Conservation (phyloP, 2,797 vertebrate species). For the Hoplostethus atlanticus region DNA sequence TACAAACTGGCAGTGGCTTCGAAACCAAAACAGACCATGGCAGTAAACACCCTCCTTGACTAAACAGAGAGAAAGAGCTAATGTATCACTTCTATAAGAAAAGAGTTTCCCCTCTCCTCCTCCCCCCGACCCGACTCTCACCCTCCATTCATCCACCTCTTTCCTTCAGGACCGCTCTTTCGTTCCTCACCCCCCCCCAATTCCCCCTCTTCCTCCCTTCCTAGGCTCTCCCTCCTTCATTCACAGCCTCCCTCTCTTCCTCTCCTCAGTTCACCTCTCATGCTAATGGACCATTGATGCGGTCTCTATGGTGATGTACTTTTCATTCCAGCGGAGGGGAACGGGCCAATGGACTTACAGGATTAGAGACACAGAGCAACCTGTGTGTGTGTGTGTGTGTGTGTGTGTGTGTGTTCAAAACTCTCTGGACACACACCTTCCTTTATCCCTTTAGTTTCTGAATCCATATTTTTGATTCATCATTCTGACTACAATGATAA, state of each 20-base stretch:
- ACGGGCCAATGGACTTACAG: conserved; percentile 47
- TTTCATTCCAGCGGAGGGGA: conserved; percentile 52
- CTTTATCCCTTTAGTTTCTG: too few relatives aligned
- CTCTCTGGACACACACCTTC: too few relatives aligned
- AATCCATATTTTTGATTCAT: too few relatives aligned
- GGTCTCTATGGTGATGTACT: conserved; percentile 74
- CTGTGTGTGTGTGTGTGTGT: conserved; percentile 15
- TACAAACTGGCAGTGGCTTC: not conserved
- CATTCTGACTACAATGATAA: too few relatives aligned
- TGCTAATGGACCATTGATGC: conserved; percentile 66
- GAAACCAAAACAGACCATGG: conserved; percentile 33
- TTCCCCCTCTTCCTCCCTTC: conserved; percentile 23
- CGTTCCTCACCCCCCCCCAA: conserved; percentile 1
- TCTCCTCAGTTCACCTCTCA: conserved; percentile 71
- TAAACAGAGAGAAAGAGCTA: conserved; percentile 40
- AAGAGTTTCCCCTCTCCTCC: conserved; percentile 24
- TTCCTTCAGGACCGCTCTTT: not conserved
- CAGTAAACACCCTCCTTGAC: conserved; percentile 36
- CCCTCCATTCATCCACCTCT: conserved; percentile 47
- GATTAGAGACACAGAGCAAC: conserved; percentile 50
- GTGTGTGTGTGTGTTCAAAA: conserved; percentile 5
- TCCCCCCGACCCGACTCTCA: conserved; percentile 19
- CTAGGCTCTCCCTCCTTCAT: conserved; percentile 17
- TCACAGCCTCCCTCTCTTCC: conserved; percentile 23
- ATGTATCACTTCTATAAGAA: conserved; percentile 52